Percentiles rank a stretch among this genome's conserved stretches.
Conservation (phyloP, 2,113 vertebrate species). For the Perca fluviatilis region DNA sequence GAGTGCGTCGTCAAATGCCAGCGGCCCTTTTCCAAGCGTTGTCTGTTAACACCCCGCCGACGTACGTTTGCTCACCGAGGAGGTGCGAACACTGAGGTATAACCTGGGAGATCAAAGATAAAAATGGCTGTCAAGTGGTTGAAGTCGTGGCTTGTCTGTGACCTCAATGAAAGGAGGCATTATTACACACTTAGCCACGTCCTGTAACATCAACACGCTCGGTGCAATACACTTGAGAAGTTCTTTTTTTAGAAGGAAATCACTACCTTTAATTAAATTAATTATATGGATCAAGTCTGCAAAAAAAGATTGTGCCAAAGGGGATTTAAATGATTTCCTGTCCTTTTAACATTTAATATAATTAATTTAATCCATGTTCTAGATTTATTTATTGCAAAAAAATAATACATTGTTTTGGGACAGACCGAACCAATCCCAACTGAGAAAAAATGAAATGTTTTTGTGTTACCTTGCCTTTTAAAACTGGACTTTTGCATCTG, state of each 20-base stretch:
- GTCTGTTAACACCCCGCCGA: constrained; percentile 72
- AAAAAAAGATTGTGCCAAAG: background rate
- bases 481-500: too few species aligned
- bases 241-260: constrained; percentile 8
- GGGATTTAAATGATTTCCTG: background rate
- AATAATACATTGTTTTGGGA: too few species aligned
- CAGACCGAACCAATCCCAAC: too few species aligned
- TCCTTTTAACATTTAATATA: background rate
- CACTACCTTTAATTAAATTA: background rate
- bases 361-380: background rate
- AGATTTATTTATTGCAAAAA: background rate
- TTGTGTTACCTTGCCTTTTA: too few species aligned
- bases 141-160: constrained; percentile 65
- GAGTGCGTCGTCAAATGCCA: constrained; percentile 53
- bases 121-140: constrained; percentile 41
- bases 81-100: constrained; percentile 65
- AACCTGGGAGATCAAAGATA: constrained; percentile 69
- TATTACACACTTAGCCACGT: constrained; percentile 8
- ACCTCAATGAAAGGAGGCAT: constrained; percentile 34
- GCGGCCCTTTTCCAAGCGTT: constrained; percentile 14
- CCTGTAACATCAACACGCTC: constrained; percentile 1
- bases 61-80: constrained; percentile 18
- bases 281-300: background rate
- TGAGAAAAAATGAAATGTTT: too few species aligned
- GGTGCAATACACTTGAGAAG: background rate